Conservation (phyloP, 1,140 invertebrate species). For the Papilio helenus region DNA sequence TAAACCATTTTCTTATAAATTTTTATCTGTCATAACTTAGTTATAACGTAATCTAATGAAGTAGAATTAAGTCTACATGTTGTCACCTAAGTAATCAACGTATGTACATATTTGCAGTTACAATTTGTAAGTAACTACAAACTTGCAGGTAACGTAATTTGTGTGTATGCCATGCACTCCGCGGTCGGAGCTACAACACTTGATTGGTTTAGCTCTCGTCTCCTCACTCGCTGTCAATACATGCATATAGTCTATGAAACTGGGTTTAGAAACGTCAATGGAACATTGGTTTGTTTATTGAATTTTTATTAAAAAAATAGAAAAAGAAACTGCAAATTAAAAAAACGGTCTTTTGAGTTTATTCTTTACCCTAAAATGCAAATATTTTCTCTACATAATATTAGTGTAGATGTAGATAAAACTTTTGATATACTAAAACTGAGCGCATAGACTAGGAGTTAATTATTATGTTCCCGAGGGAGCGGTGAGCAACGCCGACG, state of each 20-base stretch:
- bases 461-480: slow-evolving; percentile 5
- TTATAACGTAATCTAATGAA: too few species aligned
- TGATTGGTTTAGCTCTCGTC: slow-evolving; percentile 2
- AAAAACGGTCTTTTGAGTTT: too few species aligned
- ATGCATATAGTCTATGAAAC: neutral
- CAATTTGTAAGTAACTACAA: neutral
- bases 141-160: neutral
- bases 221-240: neutral
- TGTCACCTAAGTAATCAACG: neutral
- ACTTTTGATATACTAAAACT: too few species aligned
- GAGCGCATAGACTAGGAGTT: neutral
- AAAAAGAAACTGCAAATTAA: too few species aligned
- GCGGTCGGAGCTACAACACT: neutral
- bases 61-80: neutral
- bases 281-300: neutral
- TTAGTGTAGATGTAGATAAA: too few species aligned
- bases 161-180: neutral
- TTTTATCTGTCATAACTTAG: neutral
- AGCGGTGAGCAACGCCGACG: neutral
- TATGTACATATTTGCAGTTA: neutral
- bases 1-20: neutral
- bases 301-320: neutral
- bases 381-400: too few species aligned
- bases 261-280: neutral
- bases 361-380: too few species aligned